Base-by-base conservation (phyloP, 2,888 invertebrate genomes). In the Drosophila maculinotata region DNA sequence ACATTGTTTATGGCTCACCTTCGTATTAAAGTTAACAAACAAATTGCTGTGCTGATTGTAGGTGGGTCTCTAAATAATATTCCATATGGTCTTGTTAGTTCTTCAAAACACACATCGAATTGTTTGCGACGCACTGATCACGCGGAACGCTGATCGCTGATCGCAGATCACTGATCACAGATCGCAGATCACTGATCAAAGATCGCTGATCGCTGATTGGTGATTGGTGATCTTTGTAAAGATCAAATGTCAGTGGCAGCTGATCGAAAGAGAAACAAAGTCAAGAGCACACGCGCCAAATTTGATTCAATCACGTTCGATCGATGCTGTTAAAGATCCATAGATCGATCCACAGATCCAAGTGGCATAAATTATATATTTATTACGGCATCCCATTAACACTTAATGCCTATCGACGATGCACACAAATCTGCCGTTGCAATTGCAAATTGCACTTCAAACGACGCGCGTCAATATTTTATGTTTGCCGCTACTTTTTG, bases 271-370 rank as follows among this genome's bases (percentile, higher is more conserved):
- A 20, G 38, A 66, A 88, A 88, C 79, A 83, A 88, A 84, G 87
- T 84, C 84, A 84, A 84, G 87, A 84, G 64, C 84, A 84, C 70
- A 73, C 69, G 72, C 78, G 76, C 69, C 73, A 76, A 83, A 83
- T 86, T 64, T 47, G 64, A 69, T 65, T 49, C 62, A 69, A 78
- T 78, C 75, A 78, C 79, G 64, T 62, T 57, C 60, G 31, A 23
- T 42, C 28, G 52, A 20, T 58, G 62, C 8, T 25, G 52, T 48
- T 51, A 31, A 30, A 51, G 20, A 49, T 59, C 28, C 51, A 54
- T 17, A 33, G 33, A 49, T 67, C 59, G 8, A 52, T 42, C 28
- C 20, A 23, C 33, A 14, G 49, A 53, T 63, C 14, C 47, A 65
- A 39, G 42, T 76, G 65, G 69, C 84, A 83, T 84, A 87, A 87